Conservation (phyloP, 2,888 invertebrate species). For the Phalera bucephala region DNA sequence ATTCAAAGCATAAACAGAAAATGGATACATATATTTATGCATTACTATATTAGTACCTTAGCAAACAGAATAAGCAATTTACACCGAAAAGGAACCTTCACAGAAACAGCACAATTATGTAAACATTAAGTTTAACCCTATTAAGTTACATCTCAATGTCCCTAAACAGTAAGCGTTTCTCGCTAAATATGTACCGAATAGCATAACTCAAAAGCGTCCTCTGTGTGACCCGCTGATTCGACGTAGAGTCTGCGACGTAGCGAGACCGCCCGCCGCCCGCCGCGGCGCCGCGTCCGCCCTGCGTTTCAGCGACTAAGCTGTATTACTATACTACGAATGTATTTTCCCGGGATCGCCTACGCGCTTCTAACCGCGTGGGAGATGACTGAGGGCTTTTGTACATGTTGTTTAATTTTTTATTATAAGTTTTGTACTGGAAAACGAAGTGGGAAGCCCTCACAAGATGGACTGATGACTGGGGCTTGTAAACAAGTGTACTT, state of each 20-base stretch:
- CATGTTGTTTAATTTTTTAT: constrained; percentile 31
- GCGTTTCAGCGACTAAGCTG: constrained; percentile 41
- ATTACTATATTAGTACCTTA: neutral
- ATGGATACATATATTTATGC: constrained; percentile 8
- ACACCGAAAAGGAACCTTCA: neutral
- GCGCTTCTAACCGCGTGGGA: constrained; percentile 48
- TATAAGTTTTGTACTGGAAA: too few species aligned
- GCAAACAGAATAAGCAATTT: neutral
- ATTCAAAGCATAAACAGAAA: too few species aligned
- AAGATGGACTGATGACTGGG: too few species aligned
- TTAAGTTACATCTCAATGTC: constrained; percentile 5
- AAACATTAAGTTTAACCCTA: neutral
- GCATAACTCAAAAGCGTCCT: constrained; percentile 3
- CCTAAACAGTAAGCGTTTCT: constrained; percentile 15
- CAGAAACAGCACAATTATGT: neutral
- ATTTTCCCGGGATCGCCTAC: constrained; percentile 47
- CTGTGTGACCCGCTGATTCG: constrained; percentile 18
- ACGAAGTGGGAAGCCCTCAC: too few species aligned
- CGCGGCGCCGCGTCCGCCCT: constrained; percentile 30
- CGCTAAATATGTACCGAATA: constrained; percentile 1
- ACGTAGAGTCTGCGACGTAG: constrained; percentile 28
- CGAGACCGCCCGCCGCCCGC: constrained; percentile 14
- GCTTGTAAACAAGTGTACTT: neutral
- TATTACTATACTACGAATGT: constrained; percentile 43
- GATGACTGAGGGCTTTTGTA: constrained; percentile 34